Conservation (phyloP, 2,888 invertebrate genomes). For the Ethmia dodecea region DNA sequence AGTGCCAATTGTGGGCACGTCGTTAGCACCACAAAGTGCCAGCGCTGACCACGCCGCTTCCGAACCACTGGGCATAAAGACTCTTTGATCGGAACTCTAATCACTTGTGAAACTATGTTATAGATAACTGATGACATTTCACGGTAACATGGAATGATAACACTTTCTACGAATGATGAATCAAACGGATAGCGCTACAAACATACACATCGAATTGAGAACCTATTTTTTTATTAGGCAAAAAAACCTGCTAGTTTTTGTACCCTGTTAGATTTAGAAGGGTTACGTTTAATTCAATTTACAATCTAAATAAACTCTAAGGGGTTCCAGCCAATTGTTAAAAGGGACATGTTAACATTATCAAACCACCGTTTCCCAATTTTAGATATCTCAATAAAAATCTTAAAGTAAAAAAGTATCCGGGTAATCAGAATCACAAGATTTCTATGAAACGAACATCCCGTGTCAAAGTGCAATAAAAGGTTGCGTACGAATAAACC, state of each 20-base stretch:
- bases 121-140: constrained; percentile 4
- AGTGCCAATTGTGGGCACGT: constrained; percentile 56
- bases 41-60: constrained; percentile 54
- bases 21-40: constrained; percentile 37
- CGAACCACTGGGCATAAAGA: constrained; percentile 44
- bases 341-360: constrained; percentile 50
- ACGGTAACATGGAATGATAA: neutral
- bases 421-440: constrained; percentile 68
- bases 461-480: constrained; percentile 73
- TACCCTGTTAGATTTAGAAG: constrained; percentile 18
- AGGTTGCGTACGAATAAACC: constrained; percentile 65
- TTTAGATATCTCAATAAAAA: constrained; percentile 65
- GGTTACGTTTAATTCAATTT: constrained; percentile 39
- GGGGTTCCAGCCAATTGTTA: constrained; percentile 46
- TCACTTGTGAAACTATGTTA: constrained; percentile 5
- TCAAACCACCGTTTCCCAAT: constrained; percentile 62
- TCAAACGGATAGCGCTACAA: constrained; percentile 2
- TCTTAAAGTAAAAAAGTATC: constrained; percentile 45
- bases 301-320: constrained; percentile 53
- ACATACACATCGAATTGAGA: too few relatives aligned
- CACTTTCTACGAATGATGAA: constrained; percentile 15
- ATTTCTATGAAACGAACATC: constrained; percentile 47
- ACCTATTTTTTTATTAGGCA: too few relatives aligned
- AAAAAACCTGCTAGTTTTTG: constrained; percentile 1
- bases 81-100: constrained; percentile 43